phyloP scores from a whole-genome alignment of 2,113 vertebrate genomes.

The Myotis davidii region DNA sequence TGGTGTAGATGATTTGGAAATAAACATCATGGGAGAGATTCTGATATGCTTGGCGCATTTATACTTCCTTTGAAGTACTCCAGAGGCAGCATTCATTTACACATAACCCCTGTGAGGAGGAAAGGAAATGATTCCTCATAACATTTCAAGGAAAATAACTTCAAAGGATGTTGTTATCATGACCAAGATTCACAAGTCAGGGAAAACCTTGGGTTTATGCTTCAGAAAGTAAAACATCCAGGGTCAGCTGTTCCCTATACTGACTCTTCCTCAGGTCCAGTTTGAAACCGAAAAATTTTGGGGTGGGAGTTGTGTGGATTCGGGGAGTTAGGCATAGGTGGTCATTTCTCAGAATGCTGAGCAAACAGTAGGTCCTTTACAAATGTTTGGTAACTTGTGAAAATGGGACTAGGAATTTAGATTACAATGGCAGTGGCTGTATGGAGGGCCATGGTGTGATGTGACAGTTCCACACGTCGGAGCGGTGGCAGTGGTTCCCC shows the following conservation, averaged over 20 bases:
- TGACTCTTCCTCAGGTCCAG: neutral
- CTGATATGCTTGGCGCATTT: neutral
- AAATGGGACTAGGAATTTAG: neutral
- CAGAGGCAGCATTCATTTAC: conserved; percentile 32
- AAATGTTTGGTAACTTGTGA: neutral
- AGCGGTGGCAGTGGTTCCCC: neutral
- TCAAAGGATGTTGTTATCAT: conserved; percentile 45
- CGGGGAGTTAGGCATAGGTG: neutral
- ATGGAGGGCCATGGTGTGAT: accelerated
- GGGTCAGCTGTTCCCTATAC: neutral
- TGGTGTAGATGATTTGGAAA: neutral
- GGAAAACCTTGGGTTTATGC: neutral
- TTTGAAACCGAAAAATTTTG: conserved; percentile 20
- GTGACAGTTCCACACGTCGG: neutral
- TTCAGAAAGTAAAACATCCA: neutral
- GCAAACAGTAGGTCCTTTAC: neutral
- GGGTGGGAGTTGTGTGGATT: neutral
- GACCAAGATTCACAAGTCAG: conserved; percentile 37
- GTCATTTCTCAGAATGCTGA: conserved; percentile 6
- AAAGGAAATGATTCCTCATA: conserved; percentile 33
- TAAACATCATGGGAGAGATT: neutral
- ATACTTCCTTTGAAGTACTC: conserved; percentile 53
- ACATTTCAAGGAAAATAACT: conserved; percentile 49
- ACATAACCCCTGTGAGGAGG: conserved; percentile 5
- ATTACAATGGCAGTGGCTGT: neutral